Conservation (phyloP, 2,797 vertebrate species). For the Ctenochaetus hawaiiensis region DNA sequence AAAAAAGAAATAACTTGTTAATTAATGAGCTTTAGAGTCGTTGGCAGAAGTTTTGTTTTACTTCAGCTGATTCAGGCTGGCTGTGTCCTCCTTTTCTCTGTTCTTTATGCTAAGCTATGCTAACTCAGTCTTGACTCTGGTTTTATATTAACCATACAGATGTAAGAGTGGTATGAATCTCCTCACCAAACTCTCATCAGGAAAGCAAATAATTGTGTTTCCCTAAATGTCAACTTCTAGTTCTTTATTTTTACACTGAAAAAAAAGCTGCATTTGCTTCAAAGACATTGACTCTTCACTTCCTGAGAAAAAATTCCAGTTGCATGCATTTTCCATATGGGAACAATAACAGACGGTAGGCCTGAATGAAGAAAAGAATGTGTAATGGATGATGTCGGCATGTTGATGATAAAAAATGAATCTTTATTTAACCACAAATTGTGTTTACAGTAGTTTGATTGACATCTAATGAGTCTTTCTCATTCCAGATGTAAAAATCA, state of each 20-base stretch:
- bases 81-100: neutral
- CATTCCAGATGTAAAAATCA: slow-evolving; percentile 26
- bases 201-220: neutral
- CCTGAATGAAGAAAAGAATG: slow-evolving; percentile 39
- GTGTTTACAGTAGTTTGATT: slow-evolving; percentile 57
- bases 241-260: neutral
- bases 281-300: neutral
- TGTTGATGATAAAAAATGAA: slow-evolving; percentile 52
- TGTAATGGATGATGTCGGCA: slow-evolving; percentile 35
- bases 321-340: slow-evolving; percentile 42
- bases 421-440: slow-evolving; percentile 37
- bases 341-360: slow-evolving; percentile 35
- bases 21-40: neutral
- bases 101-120: slow-evolving; percentile 17
- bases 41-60: neutral
- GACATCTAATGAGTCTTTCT: slow-evolving; percentile 57
- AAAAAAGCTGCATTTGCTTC: neutral
- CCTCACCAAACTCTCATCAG: neutral
- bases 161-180: neutral
- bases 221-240: neutral
- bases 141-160: neutral
- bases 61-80: neutral
- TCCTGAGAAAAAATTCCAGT: slow-evolving; percentile 17
- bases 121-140: neutral
- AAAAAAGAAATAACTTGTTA: neutral